Evolutionary conservation across 53 echinoderm and acorn worm genomes (phyloP), one percentile per base, ranked within the genome.

Genomic region (Mesocentrotus franciscanus): DNA sequence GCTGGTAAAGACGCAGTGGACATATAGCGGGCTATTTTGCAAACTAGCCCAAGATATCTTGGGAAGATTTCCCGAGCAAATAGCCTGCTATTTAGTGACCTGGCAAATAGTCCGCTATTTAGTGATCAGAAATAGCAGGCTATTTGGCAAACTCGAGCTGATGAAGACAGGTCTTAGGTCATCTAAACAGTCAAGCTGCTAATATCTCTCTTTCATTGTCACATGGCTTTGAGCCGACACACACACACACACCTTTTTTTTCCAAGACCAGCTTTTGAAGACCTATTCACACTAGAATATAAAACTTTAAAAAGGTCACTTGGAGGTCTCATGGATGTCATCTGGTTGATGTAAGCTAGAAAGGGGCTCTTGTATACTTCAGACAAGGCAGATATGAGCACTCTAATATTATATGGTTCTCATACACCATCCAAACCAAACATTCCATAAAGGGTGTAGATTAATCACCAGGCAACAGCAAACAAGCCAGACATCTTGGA

Each of bases 121-220:
- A n/a, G n/a, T n/a, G n/a, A n/a, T n/a, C n/a, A n/a, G n/a, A n/a
- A n/a, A n/a, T n/a, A n/a, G n/a, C n/a, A n/a, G n/a, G n/a, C n/a
- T n/a, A n/a, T n/a, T n/a, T n/a, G n/a, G n/a, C n/a, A n/a, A n/a
- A n/a, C n/a, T n/a, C n/a, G n/a, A n/a, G n/a, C n/a, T n/a, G n/a
- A n/a, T n/a, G n/a, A n/a, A n/a, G n/a, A n/a, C n/a, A n/a, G n/a
- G n/a, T n/a, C n/a, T n/a, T n/a, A 22, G 59, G 60, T 29, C 60
- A 8, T 58, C 58, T 90, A 90, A 90, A 90, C 29, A 90, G 13
- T 29, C 58, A 60, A 90, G 58, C 90, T 58, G 60, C 90, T 90
- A 90, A 58, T 85, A 85, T 58, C 90, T 90, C 11, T 58, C 11
- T 4, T 58, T 17, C 90, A 58, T 39, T 81, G 81, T 20, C 42